These are phyloP conservation scores for Tetranychus cinnabarinus DNA, from an alignment of 1,140 invertebrate genomes.

Conservation along the genomic window DNA sequence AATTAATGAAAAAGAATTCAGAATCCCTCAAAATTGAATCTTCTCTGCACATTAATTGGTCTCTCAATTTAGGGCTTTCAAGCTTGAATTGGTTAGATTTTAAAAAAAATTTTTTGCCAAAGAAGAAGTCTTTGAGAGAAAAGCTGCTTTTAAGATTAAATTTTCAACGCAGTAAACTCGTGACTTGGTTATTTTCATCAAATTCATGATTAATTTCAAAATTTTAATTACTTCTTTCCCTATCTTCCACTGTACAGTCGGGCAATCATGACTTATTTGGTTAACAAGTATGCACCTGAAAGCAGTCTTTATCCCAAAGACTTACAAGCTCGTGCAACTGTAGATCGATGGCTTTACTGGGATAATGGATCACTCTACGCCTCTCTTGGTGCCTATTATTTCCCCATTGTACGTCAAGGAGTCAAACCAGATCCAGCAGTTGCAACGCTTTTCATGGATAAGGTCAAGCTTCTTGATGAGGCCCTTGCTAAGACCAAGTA, in stretches of 20 bases:
- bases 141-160: too few species aligned
- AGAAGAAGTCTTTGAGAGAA: too few species aligned
- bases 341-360: constrained; percentile 18
- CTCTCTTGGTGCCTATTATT: constrained; percentile 3
- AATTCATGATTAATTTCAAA: not conserved
- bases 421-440: not conserved
- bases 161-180: too few species aligned
- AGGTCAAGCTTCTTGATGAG: not conserved
- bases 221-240: not conserved
- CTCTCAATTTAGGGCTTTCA: not conserved
- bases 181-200: too few species aligned
- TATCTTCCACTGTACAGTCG: constrained; percentile 10
- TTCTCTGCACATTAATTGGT: not conserved
- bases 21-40: not conserved
- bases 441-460: not conserved
- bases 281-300: constrained; percentile 16
- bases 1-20: too few species aligned
- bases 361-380: constrained; percentile 19
- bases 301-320: constrained; percentile 17
- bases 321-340: constrained; percentile 16
- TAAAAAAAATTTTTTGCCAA: constrained; percentile 10
- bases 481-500: constrained; percentile 17
- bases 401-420: not conserved
- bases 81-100: too few species aligned
- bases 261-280: constrained; percentile 18